These are phyloP conservation scores for Xylophagus ater DNA, from an alignment of 2,888 invertebrate species.

Conservation along the genomic window DNA sequence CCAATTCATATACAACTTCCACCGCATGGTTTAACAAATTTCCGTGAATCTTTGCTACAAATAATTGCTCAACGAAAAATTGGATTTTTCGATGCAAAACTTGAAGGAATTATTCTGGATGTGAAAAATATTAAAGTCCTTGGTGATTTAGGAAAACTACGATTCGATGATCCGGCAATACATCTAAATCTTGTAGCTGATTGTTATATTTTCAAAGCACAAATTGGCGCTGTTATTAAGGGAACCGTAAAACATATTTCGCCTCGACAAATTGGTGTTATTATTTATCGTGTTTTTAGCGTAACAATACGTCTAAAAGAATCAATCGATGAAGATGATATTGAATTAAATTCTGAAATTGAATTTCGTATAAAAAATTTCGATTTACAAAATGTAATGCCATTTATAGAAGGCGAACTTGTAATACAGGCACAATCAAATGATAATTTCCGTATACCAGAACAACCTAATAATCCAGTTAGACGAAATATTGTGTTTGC, in stretches of 20 bases:
- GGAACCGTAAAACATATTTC: constrained; percentile 49
- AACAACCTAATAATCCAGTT: too few species aligned
- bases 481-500: too few species aligned
- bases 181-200: constrained; percentile 50
- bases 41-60: constrained; percentile 41
- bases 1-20: constrained; percentile 43
- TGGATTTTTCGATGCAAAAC: constrained; percentile 42
- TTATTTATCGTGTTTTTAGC: constrained; percentile 54
- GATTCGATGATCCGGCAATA: constrained; percentile 45
- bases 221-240: constrained; percentile 42
- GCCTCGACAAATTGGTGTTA: constrained; percentile 46
- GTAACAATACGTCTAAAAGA: constrained; percentile 45
- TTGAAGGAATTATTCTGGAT: constrained; percentile 50
- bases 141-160: constrained; percentile 39
- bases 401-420: constrained; percentile 36
- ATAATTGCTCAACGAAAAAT: constrained; percentile 38
- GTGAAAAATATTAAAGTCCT: constrained; percentile 49
- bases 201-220: constrained; percentile 53
- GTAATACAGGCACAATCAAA: too few species aligned
- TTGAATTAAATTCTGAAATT: constrained; percentile 39
- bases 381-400: constrained; percentile 29
- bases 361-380: constrained; percentile 33
- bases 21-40: constrained; percentile 42
- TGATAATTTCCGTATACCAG: too few species aligned
- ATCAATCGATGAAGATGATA: constrained; percentile 32